Percentiles rank a stretch among this genome's conserved stretches.
phyloP scores from a whole-genome alignment of 2,797 vertebrate species.

The Xenopus petersii region DNA sequence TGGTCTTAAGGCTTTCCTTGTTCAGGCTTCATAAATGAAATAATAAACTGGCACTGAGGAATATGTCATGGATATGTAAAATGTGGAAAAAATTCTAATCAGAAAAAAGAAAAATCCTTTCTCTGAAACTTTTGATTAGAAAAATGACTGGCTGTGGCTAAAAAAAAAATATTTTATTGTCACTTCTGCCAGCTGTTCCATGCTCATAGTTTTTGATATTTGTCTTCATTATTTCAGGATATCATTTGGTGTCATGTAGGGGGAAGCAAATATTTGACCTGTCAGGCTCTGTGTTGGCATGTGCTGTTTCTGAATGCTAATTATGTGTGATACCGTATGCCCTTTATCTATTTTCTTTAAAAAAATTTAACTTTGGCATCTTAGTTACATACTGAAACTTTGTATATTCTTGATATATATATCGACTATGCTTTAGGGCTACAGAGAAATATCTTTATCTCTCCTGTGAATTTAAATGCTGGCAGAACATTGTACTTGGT shows the following conservation, averaged over 20 bases:
- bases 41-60: no score
- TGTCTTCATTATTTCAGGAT: slow-evolving; percentile 18
- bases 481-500: no score
- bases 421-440: background rate
- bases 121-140: background rate
- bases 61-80: no score
- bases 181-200: background rate
- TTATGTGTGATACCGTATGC: background rate
- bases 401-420: background rate
- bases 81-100: background rate
- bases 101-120: background rate
- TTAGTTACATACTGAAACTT: background rate
- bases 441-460: no score
- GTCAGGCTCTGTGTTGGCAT: slow-evolving; percentile 1
- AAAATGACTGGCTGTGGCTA: background rate
- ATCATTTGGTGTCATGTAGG: slow-evolving; percentile 10
- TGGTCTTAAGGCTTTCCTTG: no score
- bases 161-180: background rate
- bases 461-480: no score
- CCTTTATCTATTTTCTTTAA: background rate
- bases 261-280: slow-evolving; percentile 29
- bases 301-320: slow-evolving; percentile 1
- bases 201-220: slow-evolving; percentile 13
- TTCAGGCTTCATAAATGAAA: no score
- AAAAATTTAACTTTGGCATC: background rate